A percentile compares a stretch with the other conserved stretches of the same genome.
Evolutionary conservation across 1,140 invertebrate genomes (phyloP).

Genomic region (Vanessa tameamea): DNA sequence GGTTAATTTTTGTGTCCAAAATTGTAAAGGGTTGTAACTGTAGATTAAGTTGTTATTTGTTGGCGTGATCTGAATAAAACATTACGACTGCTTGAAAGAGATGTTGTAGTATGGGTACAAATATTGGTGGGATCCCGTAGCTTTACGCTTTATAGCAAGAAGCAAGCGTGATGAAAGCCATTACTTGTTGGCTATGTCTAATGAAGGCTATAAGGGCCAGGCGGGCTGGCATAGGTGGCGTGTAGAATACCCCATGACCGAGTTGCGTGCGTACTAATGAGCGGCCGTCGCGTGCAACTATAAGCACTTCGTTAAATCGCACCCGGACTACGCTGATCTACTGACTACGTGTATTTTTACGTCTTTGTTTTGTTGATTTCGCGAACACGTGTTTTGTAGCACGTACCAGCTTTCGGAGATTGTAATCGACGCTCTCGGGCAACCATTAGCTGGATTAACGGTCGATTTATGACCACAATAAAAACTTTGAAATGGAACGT

Average conservation of each 20-base stretch:
- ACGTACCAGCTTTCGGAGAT: slow-evolving; percentile 38
- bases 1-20: slow-evolving; percentile 75
- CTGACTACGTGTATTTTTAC: slow-evolving; percentile 47
- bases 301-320: slow-evolving; percentile 68
- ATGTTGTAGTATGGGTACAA: slow-evolving; percentile 21
- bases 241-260: slow-evolving; percentile 48
- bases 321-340: slow-evolving; percentile 54
- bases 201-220: slow-evolving; percentile 59
- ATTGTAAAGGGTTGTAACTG: slow-evolving; percentile 60
- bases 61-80: slow-evolving; percentile 45
- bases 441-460: slow-evolving; percentile 47
- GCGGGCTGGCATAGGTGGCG: slow-evolving; percentile 50
- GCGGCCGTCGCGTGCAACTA: slow-evolving; percentile 71
- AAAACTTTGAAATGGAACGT: slow-evolving; percentile 46
- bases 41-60: slow-evolving; percentile 53
- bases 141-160: slow-evolving; percentile 22
- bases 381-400: slow-evolving; percentile 46
- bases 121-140: slow-evolving; percentile 31
- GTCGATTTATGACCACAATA: slow-evolving; percentile 46
- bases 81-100: slow-evolving; percentile 15
- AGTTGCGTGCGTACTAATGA: slow-evolving; percentile 74
- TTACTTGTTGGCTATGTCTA: slow-evolving; percentile 60
- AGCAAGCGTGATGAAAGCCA: slow-evolving; percentile 55
- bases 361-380: slow-evolving; percentile 59
- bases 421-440: slow-evolving; percentile 37